These are phyloP conservation scores for Thamnaconus septentrionalis DNA, from an alignment of 2,113 vertebrate genomes.

Conservation along the genomic window DNA sequence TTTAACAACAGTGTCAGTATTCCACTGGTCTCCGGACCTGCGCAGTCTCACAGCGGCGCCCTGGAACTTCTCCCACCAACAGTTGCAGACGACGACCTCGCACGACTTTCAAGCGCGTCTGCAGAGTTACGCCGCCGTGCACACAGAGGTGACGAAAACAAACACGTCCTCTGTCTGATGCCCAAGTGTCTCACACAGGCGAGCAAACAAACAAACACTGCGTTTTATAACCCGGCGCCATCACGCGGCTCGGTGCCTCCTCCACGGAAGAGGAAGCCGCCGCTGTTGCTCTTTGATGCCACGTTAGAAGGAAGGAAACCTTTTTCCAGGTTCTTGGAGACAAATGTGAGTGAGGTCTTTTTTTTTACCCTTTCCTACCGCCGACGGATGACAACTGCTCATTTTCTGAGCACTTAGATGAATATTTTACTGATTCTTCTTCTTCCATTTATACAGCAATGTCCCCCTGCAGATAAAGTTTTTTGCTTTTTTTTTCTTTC, in stretches of 20 bases:
- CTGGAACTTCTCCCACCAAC: too few relatives aligned
- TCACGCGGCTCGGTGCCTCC: conserved; percentile 67
- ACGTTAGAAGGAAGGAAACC: conserved; percentile 58
- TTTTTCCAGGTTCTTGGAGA: conserved; percentile 51
- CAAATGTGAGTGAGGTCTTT: conserved; percentile 49
- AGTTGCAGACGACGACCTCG: too few relatives aligned
- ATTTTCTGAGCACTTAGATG: conserved; percentile 57
- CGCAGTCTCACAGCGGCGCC: too few relatives aligned
- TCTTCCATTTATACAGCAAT: conserved; percentile 44
- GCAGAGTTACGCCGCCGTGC: conserved; percentile 1
- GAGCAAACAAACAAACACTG: conserved; percentile 50
- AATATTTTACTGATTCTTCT: conserved; percentile 54
- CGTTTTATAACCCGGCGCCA: conserved; percentile 56
- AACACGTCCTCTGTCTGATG: conserved; percentile 48
- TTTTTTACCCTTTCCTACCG: conserved; percentile 41
- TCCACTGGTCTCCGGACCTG: too few relatives aligned
- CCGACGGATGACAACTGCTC: conserved; percentile 59
- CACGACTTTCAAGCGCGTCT: background rate
- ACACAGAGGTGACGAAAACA: conserved; percentile 42
- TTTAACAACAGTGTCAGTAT: too few relatives aligned
- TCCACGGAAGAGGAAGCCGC: conserved; percentile 48
- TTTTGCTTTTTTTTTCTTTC: conserved; percentile 19
- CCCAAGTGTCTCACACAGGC: conserved; percentile 43
- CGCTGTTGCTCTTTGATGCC: conserved; percentile 70
- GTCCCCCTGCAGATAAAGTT: conserved; percentile 16